Evolutionary conservation across 2,888 invertebrate species (phyloP).

Genomic region (Eilema caniola): DNA sequence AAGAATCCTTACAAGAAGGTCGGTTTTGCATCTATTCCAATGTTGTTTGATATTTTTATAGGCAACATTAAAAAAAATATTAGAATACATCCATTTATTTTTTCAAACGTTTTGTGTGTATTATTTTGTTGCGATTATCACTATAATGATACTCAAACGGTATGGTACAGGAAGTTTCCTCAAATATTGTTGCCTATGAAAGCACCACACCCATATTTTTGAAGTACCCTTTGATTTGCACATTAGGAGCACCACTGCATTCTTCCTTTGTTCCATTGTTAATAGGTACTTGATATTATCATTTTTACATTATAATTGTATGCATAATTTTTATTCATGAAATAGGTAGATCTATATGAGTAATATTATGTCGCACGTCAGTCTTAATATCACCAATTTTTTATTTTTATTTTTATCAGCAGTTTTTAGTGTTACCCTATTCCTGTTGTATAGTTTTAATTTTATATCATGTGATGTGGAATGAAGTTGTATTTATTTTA

Average conservation of each 20-base stretch:
- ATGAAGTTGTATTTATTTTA: background rate
- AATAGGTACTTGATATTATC: constrained; percentile 51
- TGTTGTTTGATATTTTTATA: constrained; percentile 59
- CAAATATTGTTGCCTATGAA: constrained; percentile 73
- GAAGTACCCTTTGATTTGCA: constrained; percentile 66
- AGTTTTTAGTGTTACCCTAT: background rate
- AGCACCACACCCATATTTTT: constrained; percentile 60
- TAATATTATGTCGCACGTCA: constrained; percentile 3
- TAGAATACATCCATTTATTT: constrained; percentile 32
- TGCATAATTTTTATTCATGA: constrained; percentile 34
- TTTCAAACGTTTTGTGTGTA: constrained; percentile 21
- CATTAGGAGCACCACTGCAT: constrained; percentile 59
- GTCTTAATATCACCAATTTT: background rate
- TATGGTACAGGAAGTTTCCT: constrained; percentile 41
- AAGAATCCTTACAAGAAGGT: constrained; percentile 83
- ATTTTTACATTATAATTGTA: constrained; percentile 58
- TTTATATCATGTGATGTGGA: background rate
- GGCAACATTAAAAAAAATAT: constrained; percentile 61
- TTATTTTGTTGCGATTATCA: constrained; percentile 22
- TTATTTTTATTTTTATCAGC: background rate
- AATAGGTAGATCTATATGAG: background rate
- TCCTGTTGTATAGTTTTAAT: background rate
- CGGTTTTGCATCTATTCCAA: constrained; percentile 63
- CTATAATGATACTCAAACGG: constrained; percentile 25
- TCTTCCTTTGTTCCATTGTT: constrained; percentile 76